phyloP scores from a whole-genome alignment of 2,888 invertebrate genomes.

The Seira musarum region DNA sequence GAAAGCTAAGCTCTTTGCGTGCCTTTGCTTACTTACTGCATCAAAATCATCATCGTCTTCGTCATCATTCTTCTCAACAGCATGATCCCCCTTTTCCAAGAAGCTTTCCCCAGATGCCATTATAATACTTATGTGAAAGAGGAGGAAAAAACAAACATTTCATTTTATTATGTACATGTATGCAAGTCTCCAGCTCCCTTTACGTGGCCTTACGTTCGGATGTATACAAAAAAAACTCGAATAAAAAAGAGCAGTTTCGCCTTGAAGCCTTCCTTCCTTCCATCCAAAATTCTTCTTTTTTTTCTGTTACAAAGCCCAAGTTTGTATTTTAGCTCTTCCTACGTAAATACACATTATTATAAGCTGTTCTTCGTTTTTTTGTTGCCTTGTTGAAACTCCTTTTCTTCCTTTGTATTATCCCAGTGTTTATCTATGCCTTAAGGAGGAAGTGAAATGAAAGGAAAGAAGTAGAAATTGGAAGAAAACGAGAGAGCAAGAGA shows the following conservation, averaged over 20 bases:
- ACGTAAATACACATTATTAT: slow-evolving; percentile 31
- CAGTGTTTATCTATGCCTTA: slow-evolving; percentile 57
- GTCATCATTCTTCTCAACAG: not conserved
- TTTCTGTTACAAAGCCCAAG: slow-evolving; percentile 13
- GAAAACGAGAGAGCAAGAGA: slow-evolving; percentile 7
- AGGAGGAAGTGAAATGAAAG: slow-evolving; percentile 53
- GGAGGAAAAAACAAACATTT: slow-evolving; percentile 36
- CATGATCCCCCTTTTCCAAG: slow-evolving; percentile 24
- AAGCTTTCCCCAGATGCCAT: slow-evolving; percentile 53
- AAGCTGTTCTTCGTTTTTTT: slow-evolving; percentile 25
- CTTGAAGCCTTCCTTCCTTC: slow-evolving; percentile 1
- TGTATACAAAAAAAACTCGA: not conserved
- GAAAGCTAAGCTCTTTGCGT: not conserved
- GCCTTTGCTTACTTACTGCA: slow-evolving; percentile 5
- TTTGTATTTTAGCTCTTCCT: slow-evolving; percentile 8
- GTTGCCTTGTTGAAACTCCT: slow-evolving; percentile 24
- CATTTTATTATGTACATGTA: slow-evolving; percentile 43
- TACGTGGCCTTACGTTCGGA: not conserved
- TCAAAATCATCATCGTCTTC: not conserved
- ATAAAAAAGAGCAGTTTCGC: slow-evolving; percentile 19
- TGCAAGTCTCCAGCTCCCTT: slow-evolving; percentile 23
- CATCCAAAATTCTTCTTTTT: not conserved
- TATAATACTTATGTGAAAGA: slow-evolving; percentile 47
- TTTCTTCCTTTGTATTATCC: slow-evolving; percentile 43
- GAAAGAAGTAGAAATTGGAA: slow-evolving; percentile 39